phyloP scores from a whole-genome alignment of 2,113 vertebrate genomes.

The Chlamydotis undulata region DNA sequence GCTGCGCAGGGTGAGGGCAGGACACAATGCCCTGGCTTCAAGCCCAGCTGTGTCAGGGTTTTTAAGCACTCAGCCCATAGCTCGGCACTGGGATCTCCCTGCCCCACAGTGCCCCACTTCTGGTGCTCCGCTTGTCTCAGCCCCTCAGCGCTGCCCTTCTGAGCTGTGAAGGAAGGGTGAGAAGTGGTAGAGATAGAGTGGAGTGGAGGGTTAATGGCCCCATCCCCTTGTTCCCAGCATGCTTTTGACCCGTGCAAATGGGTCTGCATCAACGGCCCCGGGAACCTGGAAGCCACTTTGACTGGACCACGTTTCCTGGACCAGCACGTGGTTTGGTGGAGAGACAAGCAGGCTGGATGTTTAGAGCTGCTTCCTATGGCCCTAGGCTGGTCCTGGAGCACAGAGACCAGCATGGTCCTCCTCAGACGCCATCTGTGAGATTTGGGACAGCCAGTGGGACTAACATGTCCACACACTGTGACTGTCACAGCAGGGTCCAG shows the following conservation, averaged over 20 bases:
- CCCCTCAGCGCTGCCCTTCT: fast-evolving
- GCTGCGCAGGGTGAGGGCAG: background rate
- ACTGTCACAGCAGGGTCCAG: background rate
- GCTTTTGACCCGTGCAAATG: fast-evolving
- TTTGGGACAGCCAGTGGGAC: background rate
- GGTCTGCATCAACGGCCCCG: background rate
- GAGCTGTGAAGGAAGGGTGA: background rate
- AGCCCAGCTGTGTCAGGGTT: background rate
- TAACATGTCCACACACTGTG: background rate
- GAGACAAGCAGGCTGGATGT: background rate
- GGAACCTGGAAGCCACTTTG: background rate
- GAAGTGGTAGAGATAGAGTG: background rate
- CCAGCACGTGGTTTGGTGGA: background rate
- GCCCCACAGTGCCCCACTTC: background rate
- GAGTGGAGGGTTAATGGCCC: background rate
- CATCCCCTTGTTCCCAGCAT: fast-evolving
- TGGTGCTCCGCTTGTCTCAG: background rate
- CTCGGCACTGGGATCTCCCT: background rate
- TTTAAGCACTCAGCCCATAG: background rate
- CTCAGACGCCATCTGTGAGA: background rate
- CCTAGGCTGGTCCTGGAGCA: background rate
- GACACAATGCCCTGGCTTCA: background rate
- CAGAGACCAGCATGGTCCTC: no score
- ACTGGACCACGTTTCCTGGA: no score
- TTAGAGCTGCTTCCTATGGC: background rate